These are phyloP conservation scores for Vandiemenella viatica DNA, from an alignment of 2,888 invertebrate species.

Conservation along the genomic window DNA sequence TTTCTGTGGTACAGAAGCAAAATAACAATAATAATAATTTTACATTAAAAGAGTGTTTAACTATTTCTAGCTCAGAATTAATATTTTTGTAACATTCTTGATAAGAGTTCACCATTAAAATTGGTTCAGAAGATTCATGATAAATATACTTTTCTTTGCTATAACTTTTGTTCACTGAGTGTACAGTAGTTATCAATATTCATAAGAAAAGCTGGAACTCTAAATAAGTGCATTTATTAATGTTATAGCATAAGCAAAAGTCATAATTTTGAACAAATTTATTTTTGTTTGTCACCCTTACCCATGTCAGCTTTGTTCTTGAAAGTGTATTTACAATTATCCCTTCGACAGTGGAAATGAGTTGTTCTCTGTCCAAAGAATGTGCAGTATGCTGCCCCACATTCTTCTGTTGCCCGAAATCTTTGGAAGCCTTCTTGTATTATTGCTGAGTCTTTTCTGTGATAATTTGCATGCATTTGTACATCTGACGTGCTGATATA, in stretches of 20 bases:
- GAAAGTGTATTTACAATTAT: slow-evolving; percentile 87
- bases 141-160: no score
- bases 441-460: slow-evolving; percentile 93
- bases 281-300: slow-evolving; percentile 33
- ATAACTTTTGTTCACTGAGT: no score
- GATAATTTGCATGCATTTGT: slow-evolving; percentile 98
- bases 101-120: background rate
- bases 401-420: slow-evolving; percentile 90
- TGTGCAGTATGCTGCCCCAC: slow-evolving; percentile 77
- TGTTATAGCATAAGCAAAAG: no score
- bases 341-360: slow-evolving; percentile 89
- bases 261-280: no score
- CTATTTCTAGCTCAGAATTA: no score
- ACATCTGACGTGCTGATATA: slow-evolving; percentile 98
- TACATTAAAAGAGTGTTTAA: no score
- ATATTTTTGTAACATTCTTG: background rate
- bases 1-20: no score
- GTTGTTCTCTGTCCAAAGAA: slow-evolving; percentile 92
- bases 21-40: no score
- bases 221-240: no score
- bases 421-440: slow-evolving; percentile 95
- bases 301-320: slow-evolving; percentile 99
- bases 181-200: no score
- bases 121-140: no score
- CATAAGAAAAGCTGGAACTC: no score